Conservation (phyloP, 2,113 vertebrate genomes). For the Toxotes chatareus region DNA sequence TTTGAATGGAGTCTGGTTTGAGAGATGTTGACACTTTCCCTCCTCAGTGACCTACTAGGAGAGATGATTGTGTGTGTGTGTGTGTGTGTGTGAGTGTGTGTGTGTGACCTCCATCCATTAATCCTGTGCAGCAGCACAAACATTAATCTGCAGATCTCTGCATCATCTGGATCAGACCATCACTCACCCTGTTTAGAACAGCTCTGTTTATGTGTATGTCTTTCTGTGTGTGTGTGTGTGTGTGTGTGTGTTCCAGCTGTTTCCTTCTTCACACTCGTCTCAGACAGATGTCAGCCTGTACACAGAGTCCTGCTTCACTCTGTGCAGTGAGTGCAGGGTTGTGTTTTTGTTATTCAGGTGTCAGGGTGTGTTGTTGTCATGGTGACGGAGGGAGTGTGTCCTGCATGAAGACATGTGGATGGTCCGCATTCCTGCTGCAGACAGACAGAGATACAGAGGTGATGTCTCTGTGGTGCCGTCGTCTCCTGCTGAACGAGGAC, state of each 20-base stretch:
- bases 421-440: conserved; percentile 26
- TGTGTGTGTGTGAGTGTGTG: conserved; percentile 24
- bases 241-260: no score
- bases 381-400: conserved; percentile 24
- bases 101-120: conserved; percentile 64
- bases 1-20: conserved; percentile 6
- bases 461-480: no score
- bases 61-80: not conserved
- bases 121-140: conserved; percentile 55
- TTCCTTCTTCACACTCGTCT: no score
- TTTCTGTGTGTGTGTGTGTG: no score
- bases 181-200: not conserved
- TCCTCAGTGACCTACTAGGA: conserved; percentile 8
- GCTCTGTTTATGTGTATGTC: no score
- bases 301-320: no score
- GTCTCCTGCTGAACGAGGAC: no score
- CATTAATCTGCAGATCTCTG: conserved; percentile 40
- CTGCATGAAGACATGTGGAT: not conserved
- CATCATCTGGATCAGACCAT: not conserved
- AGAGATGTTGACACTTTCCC: not conserved
- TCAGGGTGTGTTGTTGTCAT: conserved; percentile 19
- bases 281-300: no score
- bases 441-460: no score
- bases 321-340: no score
- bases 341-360: not conserved